phyloP scores from a whole-genome alignment of 2,113 vertebrate species.

The Nyctibius bracteatus region DNA sequence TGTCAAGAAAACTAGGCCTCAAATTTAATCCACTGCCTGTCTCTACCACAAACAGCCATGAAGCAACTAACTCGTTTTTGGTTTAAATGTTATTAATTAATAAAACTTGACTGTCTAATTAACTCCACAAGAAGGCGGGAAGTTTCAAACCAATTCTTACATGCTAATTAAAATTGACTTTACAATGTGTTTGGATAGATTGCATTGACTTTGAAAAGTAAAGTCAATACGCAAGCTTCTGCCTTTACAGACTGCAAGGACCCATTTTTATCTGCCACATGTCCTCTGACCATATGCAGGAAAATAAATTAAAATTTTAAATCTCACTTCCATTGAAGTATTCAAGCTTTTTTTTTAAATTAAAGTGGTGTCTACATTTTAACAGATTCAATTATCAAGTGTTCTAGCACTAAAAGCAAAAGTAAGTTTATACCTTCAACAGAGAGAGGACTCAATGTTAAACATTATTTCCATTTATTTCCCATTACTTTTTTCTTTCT shows the following conservation, averaged over 20 bases:
- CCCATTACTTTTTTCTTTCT: not conserved
- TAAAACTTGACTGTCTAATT: not conserved
- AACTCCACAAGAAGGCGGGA: not conserved
- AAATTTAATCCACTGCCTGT: not conserved
- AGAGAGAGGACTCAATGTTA: not conserved
- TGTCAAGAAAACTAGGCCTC: constrained; percentile 7
- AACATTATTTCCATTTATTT: not conserved
- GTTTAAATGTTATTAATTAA: not conserved
- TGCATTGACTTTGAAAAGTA: not conserved
- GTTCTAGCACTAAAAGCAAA: not conserved
- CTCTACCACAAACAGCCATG: not conserved
- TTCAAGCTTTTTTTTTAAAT: not conserved
- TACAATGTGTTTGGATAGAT: not conserved
- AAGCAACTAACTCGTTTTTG: not conserved
- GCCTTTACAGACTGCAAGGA: not conserved
- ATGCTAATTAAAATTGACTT: not conserved
- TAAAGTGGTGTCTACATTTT: not conserved
- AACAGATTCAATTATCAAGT: not conserved
- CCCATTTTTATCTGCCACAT: not conserved
- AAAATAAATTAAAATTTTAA: not conserved
- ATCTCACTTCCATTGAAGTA: not conserved
- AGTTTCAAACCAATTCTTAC: not conserved
- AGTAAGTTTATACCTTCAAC: not conserved
- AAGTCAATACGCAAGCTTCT: not conserved
- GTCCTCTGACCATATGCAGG: not conserved